Percentiles rank a stretch among this genome's conserved stretches.
Conservation (phyloP, 2,113 vertebrate species). For the Capreolus pygargus region DNA sequence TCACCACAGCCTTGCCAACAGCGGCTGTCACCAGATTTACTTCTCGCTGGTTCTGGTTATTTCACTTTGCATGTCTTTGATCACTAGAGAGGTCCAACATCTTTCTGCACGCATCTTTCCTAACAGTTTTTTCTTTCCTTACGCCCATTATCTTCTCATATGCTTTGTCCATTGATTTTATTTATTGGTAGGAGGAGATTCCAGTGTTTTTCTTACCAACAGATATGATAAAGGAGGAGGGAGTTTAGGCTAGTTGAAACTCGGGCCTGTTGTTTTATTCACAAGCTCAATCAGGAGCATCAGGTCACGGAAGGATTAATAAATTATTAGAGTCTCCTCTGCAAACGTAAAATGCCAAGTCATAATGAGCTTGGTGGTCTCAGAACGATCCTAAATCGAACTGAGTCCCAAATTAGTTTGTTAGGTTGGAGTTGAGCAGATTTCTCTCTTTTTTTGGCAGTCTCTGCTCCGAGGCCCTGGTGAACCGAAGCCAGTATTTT, state of each 20-base stretch:
- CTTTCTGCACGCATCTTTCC: background rate
- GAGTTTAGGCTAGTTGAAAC: slow-evolving; percentile 5
- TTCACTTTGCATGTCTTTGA: slow-evolving; percentile 7
- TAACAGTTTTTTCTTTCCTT: background rate
- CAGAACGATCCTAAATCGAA: slow-evolving; percentile 51
- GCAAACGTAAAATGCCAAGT: slow-evolving; percentile 75
- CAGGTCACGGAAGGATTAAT: slow-evolving; percentile 72
- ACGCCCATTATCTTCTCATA: background rate
- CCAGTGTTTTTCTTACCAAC: slow-evolving; percentile 51
- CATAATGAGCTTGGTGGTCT: slow-evolving; percentile 65
- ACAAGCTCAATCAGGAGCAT: slow-evolving; percentile 70
- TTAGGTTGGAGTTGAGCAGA: slow-evolving; percentile 30
- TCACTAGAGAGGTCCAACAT: background rate
- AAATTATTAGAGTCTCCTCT: slow-evolving; percentile 75
- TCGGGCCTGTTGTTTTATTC: slow-evolving; percentile 62
- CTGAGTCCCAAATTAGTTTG: slow-evolving; percentile 56
- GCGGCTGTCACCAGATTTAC: background rate
- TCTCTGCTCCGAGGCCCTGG: background rate
- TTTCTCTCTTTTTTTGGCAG: background rate
- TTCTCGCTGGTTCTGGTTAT: slow-evolving; percentile 5
- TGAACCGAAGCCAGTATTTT: slow-evolving; percentile 36
- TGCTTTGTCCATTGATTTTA: slow-evolving; percentile 32
- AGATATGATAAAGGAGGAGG: slow-evolving; percentile 53
- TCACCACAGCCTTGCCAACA: background rate
- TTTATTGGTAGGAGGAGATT: slow-evolving; percentile 41